Evolutionary conservation across 1,140 invertebrate genomes (phyloP).

Genomic region (Orius laevigatus): DNA sequence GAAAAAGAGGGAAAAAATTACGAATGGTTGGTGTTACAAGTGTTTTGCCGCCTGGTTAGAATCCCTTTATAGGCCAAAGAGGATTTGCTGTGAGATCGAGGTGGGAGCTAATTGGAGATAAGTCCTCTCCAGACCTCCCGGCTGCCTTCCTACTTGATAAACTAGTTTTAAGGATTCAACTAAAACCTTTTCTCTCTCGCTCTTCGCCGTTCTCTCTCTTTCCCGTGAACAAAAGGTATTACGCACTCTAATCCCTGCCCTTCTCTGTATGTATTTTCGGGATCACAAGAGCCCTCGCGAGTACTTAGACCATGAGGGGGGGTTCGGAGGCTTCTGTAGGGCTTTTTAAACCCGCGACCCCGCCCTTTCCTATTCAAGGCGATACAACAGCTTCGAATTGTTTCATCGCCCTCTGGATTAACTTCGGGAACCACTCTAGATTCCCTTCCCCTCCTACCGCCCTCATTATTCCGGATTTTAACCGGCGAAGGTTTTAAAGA

Average conservation of each 20-base stretch:
- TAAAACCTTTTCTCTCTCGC: not conserved
- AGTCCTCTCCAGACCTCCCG: not conserved
- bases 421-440: conserved; percentile 4
- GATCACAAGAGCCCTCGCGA: conserved; percentile 14
- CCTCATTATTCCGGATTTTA: conserved; percentile 4
- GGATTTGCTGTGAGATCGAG: conserved; percentile 1
- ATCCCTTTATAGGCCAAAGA: not conserved
- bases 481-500: not conserved
- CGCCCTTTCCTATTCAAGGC: conserved; percentile 9
- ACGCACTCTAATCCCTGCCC: conserved; percentile 15
- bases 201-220: not conserved
- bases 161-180: conserved; percentile 9
- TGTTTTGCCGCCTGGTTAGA: too few species aligned
- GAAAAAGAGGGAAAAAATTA: too few species aligned
- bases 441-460: conserved; percentile 1
- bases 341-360: conserved; percentile 10
- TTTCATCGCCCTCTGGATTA: conserved; percentile 9
- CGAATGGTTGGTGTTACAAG: too few species aligned
- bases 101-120: conserved; percentile 11
- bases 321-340: not conserved
- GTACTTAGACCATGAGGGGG: not conserved
- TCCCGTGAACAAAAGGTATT: conserved; percentile 20
- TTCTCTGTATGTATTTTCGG: conserved; percentile 21
- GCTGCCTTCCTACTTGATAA: conserved; percentile 6
- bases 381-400: conserved; percentile 1